These are phyloP conservation scores for Symphodus melops DNA, from an alignment of 2,113 vertebrate genomes.

Conservation along the genomic window DNA sequence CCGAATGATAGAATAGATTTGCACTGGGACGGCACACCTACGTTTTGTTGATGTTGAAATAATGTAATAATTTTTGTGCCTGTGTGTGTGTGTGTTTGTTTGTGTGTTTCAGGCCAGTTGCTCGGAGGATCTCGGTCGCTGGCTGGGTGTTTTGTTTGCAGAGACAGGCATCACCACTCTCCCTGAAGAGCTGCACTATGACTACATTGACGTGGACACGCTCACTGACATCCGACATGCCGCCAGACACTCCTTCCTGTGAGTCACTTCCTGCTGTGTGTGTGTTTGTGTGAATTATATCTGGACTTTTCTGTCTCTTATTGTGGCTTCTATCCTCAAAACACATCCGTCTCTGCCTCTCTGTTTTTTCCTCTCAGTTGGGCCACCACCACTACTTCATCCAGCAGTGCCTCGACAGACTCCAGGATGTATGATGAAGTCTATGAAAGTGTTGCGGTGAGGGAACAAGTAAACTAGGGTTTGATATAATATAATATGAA, in stretches of 20 bases:
- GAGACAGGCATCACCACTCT: slow-evolving; percentile 88
- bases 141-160: slow-evolving; percentile 94
- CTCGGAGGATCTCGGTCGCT: slow-evolving; percentile 94
- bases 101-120: slow-evolving; percentile 86
- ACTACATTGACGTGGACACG: slow-evolving; percentile 97
- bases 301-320: slow-evolving; percentile 1
- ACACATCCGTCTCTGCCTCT: slow-evolving; percentile 1
- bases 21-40: slow-evolving; percentile 1
- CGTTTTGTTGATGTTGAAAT: not conserved
- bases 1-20: not conserved
- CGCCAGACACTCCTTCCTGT: slow-evolving; percentile 96
- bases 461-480: slow-evolving; percentile 19
- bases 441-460: slow-evolving; percentile 92
- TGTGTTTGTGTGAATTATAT: not conserved
- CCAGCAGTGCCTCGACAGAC: slow-evolving; percentile 84
- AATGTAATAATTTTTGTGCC: not conserved
- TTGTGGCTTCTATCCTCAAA: slow-evolving; percentile 13
- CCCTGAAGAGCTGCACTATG: slow-evolving; percentile 94
- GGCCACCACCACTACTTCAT: slow-evolving; percentile 86
- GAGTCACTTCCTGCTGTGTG: slow-evolving; percentile 71
- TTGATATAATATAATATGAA: not conserved
- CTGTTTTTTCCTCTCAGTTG: slow-evolving; percentile 81
- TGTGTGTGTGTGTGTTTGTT: slow-evolving; percentile 12
- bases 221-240: slow-evolving; percentile 93
- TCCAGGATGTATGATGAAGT: slow-evolving; percentile 92